Conservation (phyloP, 30 jellyfish, hydroid and myxozoan species). For the Haliclystus octoradiatus region DNA sequence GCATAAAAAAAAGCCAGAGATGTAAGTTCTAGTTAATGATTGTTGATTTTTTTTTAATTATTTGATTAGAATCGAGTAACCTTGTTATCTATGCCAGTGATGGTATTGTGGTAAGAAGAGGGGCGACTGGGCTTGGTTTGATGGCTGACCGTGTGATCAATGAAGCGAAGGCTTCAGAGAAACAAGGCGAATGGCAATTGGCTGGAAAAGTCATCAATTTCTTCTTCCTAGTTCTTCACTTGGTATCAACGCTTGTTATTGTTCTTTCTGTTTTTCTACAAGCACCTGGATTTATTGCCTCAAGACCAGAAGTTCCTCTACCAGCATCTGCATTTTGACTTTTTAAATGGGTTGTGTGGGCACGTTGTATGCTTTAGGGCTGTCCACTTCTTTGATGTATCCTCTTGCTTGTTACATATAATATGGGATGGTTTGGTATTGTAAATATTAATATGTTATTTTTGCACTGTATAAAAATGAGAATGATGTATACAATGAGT, state of each 20-base stretch:
- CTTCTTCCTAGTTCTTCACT: slow-evolving; percentile 25
- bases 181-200: slow-evolving; percentile 48
- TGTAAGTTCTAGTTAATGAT: too few relatives aligned
- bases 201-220: slow-evolving; percentile 44
- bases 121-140: slow-evolving; percentile 17
- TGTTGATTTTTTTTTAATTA: too few relatives aligned
- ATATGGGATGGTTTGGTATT: too few relatives aligned
- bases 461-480: too few relatives aligned
- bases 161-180: slow-evolving; percentile 17
- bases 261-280: slow-evolving; percentile 22
- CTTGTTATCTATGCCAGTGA: background rate
- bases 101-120: background rate
- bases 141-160: slow-evolving; percentile 38
- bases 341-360: too few relatives aligned
- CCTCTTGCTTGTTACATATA: too few relatives aligned
- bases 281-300: slow-evolving; percentile 28
- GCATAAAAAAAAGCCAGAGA: too few relatives aligned
- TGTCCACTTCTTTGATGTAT: too few relatives aligned
- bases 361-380: too few relatives aligned
- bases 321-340: too few relatives aligned
- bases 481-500: too few relatives aligned
- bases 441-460: too few relatives aligned
- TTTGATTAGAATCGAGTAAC: background rate
- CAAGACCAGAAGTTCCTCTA: slow-evolving; percentile 20
- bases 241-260: slow-evolving; percentile 8